Evolutionary conservation across 2,113 vertebrate genomes (phyloP), one percentile per base, ranked within the genome.

Genomic region (Microcebus murinus): DNA sequence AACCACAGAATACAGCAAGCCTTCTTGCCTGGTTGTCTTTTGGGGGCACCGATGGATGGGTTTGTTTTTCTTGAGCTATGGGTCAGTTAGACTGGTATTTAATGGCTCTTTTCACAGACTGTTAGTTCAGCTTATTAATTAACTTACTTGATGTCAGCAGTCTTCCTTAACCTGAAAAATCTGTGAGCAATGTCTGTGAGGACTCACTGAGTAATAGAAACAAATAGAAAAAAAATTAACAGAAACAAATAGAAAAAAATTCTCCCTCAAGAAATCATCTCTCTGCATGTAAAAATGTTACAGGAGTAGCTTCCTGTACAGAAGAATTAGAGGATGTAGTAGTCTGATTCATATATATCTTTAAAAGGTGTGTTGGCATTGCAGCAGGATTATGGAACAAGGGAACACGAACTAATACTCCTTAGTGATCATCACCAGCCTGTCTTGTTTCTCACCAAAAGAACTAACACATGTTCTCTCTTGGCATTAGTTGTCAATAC

Each of bases 51-150:
- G 0, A 36, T 63, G 55, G 73, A 94, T 21, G 11, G 71, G 82
- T 50, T 96, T 97, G 92, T 96, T 98, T 97, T 97, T 94, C 87
- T 87, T 95, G 36, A 59, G 59, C 31, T 92, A 68, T 15, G 96
- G 97, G 96, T 98, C 98, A 97, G n/a, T 95, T 90, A 96, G 65
- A 57, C 93, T 96, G 81, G 87, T 92, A 94, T 94, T 98, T 98
- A 98, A 96, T 93, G 90, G 27, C 80, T 96, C 82, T 90, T 71
- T 97, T 95, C 97, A 97, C 96, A 96, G 89, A 61, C 65, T 84
- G 70, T 96, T 98, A 93, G 87, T 96, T 95, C 61, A 84, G 65
- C 91, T 96, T 97, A 96, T 97, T 98, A 97, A 97, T 97, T 97
- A 97, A 90, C 83, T 84, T 94, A 55, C n/a, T 87, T 63, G 59